These are phyloP conservation scores for Pangasius djambal DNA, from an alignment of 2,797 vertebrate species.

Conservation along the genomic window DNA sequence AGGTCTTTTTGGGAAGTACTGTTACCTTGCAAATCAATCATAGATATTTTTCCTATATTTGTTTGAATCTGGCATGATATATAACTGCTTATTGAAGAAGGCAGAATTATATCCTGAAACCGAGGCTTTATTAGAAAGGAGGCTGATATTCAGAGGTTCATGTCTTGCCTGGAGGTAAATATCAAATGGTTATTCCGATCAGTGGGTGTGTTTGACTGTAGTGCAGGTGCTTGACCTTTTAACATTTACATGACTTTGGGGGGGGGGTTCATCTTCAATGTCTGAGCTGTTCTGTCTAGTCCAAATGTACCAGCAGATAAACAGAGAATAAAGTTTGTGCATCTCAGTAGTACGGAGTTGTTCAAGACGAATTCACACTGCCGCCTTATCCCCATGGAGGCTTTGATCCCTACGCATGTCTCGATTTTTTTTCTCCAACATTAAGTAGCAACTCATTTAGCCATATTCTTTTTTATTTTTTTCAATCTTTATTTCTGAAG, in stretches of 20 bases:
- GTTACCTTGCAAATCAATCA: not conserved
- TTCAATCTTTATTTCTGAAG: not conserved
- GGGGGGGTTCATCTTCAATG: not conserved
- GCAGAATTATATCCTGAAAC: constrained; percentile 47
- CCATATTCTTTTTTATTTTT: not conserved
- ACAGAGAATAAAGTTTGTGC: not conserved
- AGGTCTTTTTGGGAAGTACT: constrained; percentile 6
- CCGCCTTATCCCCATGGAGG: not conserved
- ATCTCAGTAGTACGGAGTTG: not conserved
- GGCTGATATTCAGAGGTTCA: constrained; percentile 60
- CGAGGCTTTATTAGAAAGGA: constrained; percentile 50
- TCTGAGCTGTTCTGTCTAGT: not conserved
- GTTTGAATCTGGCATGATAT: not conserved
- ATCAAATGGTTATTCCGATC: constrained; percentile 42
- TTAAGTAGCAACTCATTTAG: not conserved
- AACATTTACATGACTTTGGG: constrained; percentile 20
- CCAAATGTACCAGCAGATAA: constrained; percentile 8
- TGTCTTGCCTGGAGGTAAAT: constrained; percentile 44
- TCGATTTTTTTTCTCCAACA: not conserved
- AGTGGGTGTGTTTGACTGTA: constrained; percentile 37
- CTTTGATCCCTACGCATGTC: not conserved
- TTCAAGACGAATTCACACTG: not conserved
- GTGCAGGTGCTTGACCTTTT: constrained; percentile 43
- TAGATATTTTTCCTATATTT: not conserved
- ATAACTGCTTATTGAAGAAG: not conserved